Conservation (phyloP, 2,797 vertebrate species). For the Huso huso region DNA sequence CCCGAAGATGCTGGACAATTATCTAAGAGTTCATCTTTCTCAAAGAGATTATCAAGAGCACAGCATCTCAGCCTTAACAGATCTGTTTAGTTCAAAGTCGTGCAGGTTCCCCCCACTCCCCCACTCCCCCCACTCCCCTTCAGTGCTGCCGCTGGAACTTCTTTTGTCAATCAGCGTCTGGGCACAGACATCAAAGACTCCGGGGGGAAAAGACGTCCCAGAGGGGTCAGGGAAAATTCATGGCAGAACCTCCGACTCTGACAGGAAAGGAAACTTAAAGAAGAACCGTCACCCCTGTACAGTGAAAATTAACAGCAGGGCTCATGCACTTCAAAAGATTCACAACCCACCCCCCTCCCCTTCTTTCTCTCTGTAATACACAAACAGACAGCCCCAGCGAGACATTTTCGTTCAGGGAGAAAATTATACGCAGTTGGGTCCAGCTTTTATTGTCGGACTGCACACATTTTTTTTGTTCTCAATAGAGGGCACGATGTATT, state of each 20-base stretch:
- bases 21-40: conserved; percentile 43
- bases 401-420: conserved; percentile 16
- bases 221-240: conserved; percentile 64
- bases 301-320: conserved; percentile 17
- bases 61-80: conserved; percentile 58
- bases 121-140: conserved; percentile 54
- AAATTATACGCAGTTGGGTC: conserved; percentile 17
- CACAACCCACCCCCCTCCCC: not conserved
- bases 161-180: conserved; percentile 75
- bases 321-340: conserved; percentile 15
- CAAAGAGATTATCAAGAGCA: conserved; percentile 60
- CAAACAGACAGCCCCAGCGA: conserved; percentile 6
- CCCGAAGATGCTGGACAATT: too few relatives aligned
- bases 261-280: conserved; percentile 35
- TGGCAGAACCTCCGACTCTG: conserved; percentile 51
- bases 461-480: conserved; percentile 19
- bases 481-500: conserved; percentile 52
- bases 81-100: conserved; percentile 55
- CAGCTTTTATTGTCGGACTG: conserved; percentile 15
- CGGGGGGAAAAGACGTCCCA: conserved; percentile 64
- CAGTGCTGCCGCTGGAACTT: conserved; percentile 59
- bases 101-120: conserved; percentile 44
- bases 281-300: conserved; percentile 26
- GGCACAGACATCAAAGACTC: conserved; percentile 86
- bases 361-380: not conserved